Evolutionary conservation across 2,888 invertebrate species (phyloP), one percentile per base, ranked within the genome.

Genomic region (Dicycla oo): DNA sequence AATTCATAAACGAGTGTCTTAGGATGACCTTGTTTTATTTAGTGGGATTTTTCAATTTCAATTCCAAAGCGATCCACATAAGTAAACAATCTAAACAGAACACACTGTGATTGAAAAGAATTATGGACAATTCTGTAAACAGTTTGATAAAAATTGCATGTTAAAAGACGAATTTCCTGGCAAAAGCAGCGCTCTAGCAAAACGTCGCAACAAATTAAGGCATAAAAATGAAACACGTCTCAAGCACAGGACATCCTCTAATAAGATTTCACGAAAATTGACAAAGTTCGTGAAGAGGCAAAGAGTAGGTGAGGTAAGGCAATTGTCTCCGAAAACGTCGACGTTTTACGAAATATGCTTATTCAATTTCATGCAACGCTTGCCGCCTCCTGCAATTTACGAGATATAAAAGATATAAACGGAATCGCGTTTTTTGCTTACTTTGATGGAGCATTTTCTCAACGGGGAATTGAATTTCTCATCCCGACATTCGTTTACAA

Each of bases 311-410:
- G 96, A 96, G 95, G 95, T 95, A 95, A 95, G 96, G 95, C 96
- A 96, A 96, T 96, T 96, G 96, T 96, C 95, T 96, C 95, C 93
- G 88, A 95, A 95, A 96, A 96, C 95, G 96, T 92, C 95, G 95
- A 92, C 96, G 92, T 96, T 96, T 96, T 96, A 95, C 96, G 96
- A 95, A 96, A 96, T 96, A 95, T 95, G 96, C 96, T 96, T 96
- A 96, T 96, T 96, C 96, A 96, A 96, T 96, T 96, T 96, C 96
- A 96, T 96, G 96, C 96, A 96, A 96, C 95, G 96, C 95, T 96
- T 96, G 94, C 94, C 96, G 94, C 95, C 96, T 96, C 96, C 95
- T 96, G 95, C 96, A 95, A 95, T 96, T 96, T 96, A 94, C 95
- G 95, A 95, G 96, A 96, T 96, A 95, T 95, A 96, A 96, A 95